These are phyloP conservation scores for Drosophila sucinea DNA, from an alignment of 1,140 invertebrate genomes.

Conservation along the genomic window DNA sequence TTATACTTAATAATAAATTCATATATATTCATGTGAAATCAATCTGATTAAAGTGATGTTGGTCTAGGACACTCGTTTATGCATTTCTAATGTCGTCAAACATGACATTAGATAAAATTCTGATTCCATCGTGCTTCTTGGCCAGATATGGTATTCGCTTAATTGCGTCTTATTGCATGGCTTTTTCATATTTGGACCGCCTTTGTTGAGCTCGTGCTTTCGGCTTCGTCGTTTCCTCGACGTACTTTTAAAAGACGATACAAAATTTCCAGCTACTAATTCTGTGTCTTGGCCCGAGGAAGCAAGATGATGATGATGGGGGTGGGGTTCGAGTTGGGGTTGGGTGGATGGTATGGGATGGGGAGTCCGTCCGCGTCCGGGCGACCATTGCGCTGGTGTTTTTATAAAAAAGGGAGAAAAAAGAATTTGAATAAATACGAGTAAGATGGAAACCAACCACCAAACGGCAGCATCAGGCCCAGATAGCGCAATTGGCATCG, in stretches of 20 bases:
- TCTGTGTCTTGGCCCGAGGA: constrained; percentile 5
- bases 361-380: constrained; percentile 5
- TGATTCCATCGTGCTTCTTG: neutral
- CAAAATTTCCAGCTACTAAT: constrained; percentile 22
- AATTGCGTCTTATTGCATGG: constrained; percentile 18
- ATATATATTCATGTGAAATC: too few species aligned
- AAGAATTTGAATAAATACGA: constrained; percentile 51
- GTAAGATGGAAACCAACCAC: constrained; percentile 63
- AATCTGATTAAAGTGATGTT: too few species aligned
- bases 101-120: neutral
- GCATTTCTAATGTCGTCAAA: neutral
- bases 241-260: constrained; percentile 11
- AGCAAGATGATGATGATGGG: neutral
- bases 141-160: neutral
- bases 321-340: neutral
- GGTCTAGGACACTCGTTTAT: neutral
- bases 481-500: constrained; percentile 20
- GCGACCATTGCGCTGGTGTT: constrained; percentile 13
- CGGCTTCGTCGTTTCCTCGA: constrained; percentile 6
- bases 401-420: constrained; percentile 20
- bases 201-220: constrained; percentile 15
- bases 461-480: constrained; percentile 27
- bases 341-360: neutral
- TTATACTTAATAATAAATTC: too few species aligned
- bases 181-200: constrained; percentile 8